Base-by-base conservation (phyloP, 2,113 vertebrate genomes). In the Paralichthys olivaceus region DNA sequence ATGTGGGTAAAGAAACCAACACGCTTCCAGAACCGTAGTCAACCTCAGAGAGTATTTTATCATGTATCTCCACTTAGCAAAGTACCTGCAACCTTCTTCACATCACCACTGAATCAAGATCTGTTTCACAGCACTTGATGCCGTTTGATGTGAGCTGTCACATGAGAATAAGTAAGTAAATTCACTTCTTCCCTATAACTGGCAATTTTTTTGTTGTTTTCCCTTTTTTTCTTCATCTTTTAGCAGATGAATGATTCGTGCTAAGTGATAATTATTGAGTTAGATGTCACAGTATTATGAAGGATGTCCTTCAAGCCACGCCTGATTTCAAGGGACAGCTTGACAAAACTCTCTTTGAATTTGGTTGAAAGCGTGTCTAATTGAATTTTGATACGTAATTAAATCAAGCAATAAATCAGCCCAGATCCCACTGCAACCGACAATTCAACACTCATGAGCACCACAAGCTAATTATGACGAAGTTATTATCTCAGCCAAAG, bases 371-470 rank as follows among this genome's bases (percentile, higher is more conserved):
- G 91, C 89, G 80, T 75, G 91, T 90, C 93, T 94, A 95, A 95
- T 94, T 95, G 93, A 95, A 95, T 94, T 94, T 94, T 93, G 93
- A 95, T 94, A 93, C 91, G 70, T 94, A 95, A 95, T 94, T 94
- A 94, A 94, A 95, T 95, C 89, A 93, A 93, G 92, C 89, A 92
- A 92, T 94, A 94, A 95, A 94, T 94, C 93, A 93, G 90, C 87
- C 85, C 90, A 93, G 91, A 92, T 94, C 93, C 93, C 92, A 91
- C 70, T 89, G 92, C 93, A 93, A 89, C 91, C 70, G 90, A 87
- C 90, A 89, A 92, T 93, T 90, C 92, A 92, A 90, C 88, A 90
- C 90, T 93, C 92, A 89, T 80, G 89, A 92, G 93, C 90, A 90
- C 90, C 89, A 84, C 84, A 84, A 93, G 92, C 90, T 93, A 94